Base-by-base conservation (phyloP, 2,113 vertebrate genomes). In the Anhinga rufa region DNA sequence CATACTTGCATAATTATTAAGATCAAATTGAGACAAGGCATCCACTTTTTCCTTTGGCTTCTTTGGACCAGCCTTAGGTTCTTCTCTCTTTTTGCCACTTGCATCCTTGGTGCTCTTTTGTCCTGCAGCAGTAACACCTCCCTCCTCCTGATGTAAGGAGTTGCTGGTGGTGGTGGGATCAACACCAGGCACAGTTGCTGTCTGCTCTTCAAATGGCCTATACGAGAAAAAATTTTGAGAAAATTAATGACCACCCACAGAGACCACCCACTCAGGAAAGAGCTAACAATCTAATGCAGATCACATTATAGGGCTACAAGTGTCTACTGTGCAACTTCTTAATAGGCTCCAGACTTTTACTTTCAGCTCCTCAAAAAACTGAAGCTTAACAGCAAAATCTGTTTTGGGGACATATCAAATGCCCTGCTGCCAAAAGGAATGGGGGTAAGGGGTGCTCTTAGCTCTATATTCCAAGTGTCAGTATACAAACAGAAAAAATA, bases 1-100 rank as follows among this genome's bases (percentile, higher is more conserved):
- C 99, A 95, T 97, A 99, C 99, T 99, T 97, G 99, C 99, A 51
- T 99, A 99, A 97, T 99, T 99, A 97, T 99, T 99, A 83, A 99
- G 99, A 96, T 99, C 99, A 97, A 99, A 99, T 88, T 99, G 99
- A 78, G 99, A 99, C 29, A 99, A 98, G 4, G 99, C 99, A 85
- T 99, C 99, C 88, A 98, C 98, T 97, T 99, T 99, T 95, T 99
- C 99, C 96, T 99, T 99, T 72, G 99, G 98, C 94, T 99, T 99
- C 97, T 99, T 99, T 42, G 98, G 97, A 14, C 98, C 98, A 90
- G 98, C 98, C 90, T 99, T 99, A 60, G 98, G 97, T 15, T 99
- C 99, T 51, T 99, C 99, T 97, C 98, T 99, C 91, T 99, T 99
- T 58, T 99, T 99, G 38, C 97, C 96, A 62, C 98, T 42, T 77